Evolutionary conservation across 2,113 vertebrate genomes (phyloP).

Genomic region (Cariama cristata): DNA sequence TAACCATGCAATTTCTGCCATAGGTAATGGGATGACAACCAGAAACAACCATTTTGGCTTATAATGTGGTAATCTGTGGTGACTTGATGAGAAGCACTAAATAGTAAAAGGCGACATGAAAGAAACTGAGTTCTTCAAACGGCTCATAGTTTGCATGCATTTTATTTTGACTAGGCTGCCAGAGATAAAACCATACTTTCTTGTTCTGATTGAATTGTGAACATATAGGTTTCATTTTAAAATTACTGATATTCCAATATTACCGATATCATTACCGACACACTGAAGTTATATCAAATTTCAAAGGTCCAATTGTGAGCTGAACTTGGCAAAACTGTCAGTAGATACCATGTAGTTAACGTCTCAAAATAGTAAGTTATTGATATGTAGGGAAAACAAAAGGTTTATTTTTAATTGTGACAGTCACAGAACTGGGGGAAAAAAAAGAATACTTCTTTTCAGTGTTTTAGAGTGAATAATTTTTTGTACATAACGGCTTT

Average conservation of each 20-base stretch:
- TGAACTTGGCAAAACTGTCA: neutral
- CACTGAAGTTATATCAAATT: neutral
- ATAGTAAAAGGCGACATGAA: neutral
- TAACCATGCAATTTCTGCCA: neutral
- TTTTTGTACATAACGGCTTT: neutral
- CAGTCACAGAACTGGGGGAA: neutral
- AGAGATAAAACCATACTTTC: neutral
- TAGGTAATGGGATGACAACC: neutral
- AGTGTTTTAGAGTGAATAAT: neutral
- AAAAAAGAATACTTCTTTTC: accelerated
- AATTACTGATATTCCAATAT: neutral
- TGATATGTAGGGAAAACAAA: neutral
- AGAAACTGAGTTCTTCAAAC: neutral
- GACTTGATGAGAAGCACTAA: neutral
- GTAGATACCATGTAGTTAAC: neutral
- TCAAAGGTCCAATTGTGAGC: neutral
- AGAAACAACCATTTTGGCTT: neutral
- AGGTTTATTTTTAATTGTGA: neutral
- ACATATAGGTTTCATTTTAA: neutral
- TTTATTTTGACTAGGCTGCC: neutral
- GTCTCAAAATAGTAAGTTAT: neutral
- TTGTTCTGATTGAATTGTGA: neutral
- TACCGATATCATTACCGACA: neutral
- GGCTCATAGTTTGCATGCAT: neutral
- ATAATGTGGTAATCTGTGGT: neutral